Conservation (phyloP, 2,113 vertebrate species). For the Leptobrachium ailaonicum region DNA sequence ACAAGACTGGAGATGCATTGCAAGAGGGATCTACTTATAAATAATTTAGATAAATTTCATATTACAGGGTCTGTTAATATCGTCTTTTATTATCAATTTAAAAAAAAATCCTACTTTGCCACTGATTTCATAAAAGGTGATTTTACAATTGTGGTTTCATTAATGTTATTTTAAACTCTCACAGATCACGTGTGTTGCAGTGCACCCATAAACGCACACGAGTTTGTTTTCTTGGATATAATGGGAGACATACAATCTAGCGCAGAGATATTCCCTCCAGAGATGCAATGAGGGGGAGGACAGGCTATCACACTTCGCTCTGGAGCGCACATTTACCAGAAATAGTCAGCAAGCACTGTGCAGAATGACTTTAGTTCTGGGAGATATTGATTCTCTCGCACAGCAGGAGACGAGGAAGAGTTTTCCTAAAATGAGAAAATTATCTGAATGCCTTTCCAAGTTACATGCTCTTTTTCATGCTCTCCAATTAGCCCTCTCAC, state of each 20-base stretch:
- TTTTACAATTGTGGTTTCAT: no score
- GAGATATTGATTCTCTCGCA: slow-evolving; percentile 2
- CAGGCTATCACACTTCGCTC: slow-evolving; percentile 16
- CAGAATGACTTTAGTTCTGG: neutral
- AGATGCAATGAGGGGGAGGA: slow-evolving; percentile 20
- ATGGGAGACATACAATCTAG: neutral
- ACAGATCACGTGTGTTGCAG: neutral
- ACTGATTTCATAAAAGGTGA: no score
- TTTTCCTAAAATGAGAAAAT: neutral
- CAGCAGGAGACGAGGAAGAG: neutral
- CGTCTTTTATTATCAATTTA: no score
- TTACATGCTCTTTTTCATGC: neutral
- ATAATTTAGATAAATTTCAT: no score
- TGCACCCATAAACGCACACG: neutral
- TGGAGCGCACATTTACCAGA: slow-evolving; percentile 17
- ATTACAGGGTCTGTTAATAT: no score
- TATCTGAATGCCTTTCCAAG: neutral
- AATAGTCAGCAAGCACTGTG: slow-evolving; percentile 22
- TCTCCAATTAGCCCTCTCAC: neutral
- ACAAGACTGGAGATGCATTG: no score
- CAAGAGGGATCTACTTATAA: no score
- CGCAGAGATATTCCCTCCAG: neutral
- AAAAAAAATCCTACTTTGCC: no score
- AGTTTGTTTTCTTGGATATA: neutral
- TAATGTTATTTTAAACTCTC: no score